Evolutionary conservation across 1,140 invertebrate genomes (phyloP), one percentile per base, ranked within the genome.

Genomic region (Drosophila burlai): DNA sequence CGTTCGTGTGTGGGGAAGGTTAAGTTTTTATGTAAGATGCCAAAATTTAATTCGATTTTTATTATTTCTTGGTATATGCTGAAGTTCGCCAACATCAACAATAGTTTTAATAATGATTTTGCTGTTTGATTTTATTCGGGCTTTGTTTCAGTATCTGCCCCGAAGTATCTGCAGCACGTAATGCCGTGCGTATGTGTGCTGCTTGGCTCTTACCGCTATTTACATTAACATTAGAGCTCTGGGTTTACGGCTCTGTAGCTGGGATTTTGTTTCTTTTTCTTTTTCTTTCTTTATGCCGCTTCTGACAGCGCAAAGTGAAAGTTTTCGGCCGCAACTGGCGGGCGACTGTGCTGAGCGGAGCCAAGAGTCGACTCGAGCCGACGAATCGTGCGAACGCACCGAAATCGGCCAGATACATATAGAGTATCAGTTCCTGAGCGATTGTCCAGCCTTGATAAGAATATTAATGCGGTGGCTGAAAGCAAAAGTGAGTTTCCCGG

Each of bases 161-260:
- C 40, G 60, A 80, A 38, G 65, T 80, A 87, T 87, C 85, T 75
- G 55, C 49, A 65, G 85, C 85, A 89, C 85, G 85, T 89, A 90
- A 84, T 83, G 71, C 54, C 40, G 24, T 80, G 68, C 74, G 76
- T 72, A 46, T 76, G 57, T 65, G 63, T 61, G 52, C 47, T 65
- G 36, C 50, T 73, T 82, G 85, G 64, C 84, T 90, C 82, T 90
- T 90, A 89, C 84, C 84, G 81, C 84, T 89, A 89, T 89, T 87
- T 87, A 90, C 86, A 90, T 90, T 90, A 90, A 82, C 85, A 85
- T 90, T 85, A 90, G 85, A 90, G 85, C 85, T 90, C 81, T 89
- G 71, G 65, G 83, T 85, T 75, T 85, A 64, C 67, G 66, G 57
- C 72, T 63, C 43, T 79, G 57, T 52, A 74, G 72, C 46, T 76